These are phyloP conservation scores for Anagyrus pseudococci DNA, from an alignment of 2,888 invertebrate genomes.

Conservation along the genomic window DNA sequence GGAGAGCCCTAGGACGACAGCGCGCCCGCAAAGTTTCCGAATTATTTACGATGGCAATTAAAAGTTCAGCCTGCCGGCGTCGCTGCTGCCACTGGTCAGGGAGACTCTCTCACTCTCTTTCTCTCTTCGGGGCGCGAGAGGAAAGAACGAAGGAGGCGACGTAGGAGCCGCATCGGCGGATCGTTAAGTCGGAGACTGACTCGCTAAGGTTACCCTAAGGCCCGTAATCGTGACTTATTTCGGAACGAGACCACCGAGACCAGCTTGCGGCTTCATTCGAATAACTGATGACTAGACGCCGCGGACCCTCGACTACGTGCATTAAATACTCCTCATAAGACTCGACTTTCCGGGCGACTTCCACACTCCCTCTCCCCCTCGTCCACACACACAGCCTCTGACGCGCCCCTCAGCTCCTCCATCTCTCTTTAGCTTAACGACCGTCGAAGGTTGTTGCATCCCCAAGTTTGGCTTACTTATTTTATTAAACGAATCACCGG, in stretches of 20 bases:
- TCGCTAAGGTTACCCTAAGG: too few relatives aligned
- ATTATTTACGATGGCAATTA: conserved; percentile 61
- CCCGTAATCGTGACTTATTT: conserved; percentile 45
- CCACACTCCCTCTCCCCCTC: too few relatives aligned
- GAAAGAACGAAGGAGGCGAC: conserved; percentile 22
- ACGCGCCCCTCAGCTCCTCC: too few relatives aligned
- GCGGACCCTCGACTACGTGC: background rate
- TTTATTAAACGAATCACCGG: too few relatives aligned
- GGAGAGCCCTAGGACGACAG: conserved; percentile 44
- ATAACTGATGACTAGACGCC: conserved; percentile 31
- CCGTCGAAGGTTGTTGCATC: too few relatives aligned
- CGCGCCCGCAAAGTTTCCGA: conserved; percentile 54
- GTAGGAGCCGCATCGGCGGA: conserved; percentile 31
- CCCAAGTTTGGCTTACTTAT: too few relatives aligned
- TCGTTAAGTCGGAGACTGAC: conserved; percentile 47
- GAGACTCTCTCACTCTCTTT: conserved; percentile 5
- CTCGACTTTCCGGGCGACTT: too few relatives aligned
- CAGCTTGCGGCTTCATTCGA: conserved; percentile 30
- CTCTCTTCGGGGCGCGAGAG: conserved; percentile 22
- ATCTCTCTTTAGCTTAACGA: too few relatives aligned
- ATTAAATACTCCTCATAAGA: background rate
- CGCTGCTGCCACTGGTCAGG: conserved; percentile 33
- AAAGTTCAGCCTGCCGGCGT: too few relatives aligned
- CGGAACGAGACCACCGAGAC: conserved; percentile 34
- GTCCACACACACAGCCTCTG: too few relatives aligned